Percentiles rank a stretch among this genome's conserved stretches.
phyloP scores from a whole-genome alignment of 2,797 vertebrate species.

The Dendrocincla tyrannina region DNA sequence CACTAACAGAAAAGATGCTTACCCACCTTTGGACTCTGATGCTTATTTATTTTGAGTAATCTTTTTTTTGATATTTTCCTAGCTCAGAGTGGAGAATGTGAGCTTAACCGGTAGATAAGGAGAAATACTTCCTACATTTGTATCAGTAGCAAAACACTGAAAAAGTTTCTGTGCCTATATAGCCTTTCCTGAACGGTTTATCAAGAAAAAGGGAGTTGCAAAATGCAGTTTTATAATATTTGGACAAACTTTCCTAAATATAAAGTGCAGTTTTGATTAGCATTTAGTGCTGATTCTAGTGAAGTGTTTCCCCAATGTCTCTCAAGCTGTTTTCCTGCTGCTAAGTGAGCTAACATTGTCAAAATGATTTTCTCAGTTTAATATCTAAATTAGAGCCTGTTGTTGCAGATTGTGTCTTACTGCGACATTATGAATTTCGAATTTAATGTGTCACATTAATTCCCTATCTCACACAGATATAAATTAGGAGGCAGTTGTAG shows the following conservation, averaged over 20 bases:
- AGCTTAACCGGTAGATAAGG: background rate
- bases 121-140: background rate
- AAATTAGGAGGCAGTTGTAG: background rate
- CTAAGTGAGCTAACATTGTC: background rate
- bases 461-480: background rate
- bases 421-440: background rate
- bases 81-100: background rate
- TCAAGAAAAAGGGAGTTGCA: background rate
- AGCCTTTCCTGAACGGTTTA: background rate
- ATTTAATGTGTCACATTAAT: background rate
- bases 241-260: background rate
- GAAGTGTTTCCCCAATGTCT: background rate
- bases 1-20: background rate
- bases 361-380: background rate
- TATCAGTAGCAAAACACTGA: background rate
- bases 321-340: background rate
- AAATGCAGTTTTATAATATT: background rate
- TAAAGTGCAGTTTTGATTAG: background rate
- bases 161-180: background rate
- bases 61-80: background rate
- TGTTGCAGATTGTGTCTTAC: background rate
- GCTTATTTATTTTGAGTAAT: background rate
- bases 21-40: background rate
- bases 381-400: background rate
- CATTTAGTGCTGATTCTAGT: background rate